Evolutionary conservation across 2,797 vertebrate genomes (phyloP), one percentile per base, ranked within the genome.

Genomic region (Calcarius lapponicus): DNA sequence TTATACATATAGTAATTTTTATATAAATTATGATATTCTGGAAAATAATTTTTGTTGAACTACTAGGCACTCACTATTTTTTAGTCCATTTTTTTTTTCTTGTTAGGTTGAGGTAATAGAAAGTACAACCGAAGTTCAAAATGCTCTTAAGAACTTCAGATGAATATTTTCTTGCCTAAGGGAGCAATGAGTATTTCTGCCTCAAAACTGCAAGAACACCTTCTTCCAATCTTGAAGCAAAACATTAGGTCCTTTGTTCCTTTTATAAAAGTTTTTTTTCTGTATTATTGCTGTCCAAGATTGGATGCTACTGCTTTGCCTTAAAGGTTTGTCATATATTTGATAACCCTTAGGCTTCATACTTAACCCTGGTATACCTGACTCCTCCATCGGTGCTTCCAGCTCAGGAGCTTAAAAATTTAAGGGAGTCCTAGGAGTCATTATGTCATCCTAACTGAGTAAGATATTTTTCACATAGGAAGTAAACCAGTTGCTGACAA

Each of bases 71-170:
- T 91, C 10, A 24, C 8, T 48, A 6, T 43, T 75, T 83, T n/a
- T 76, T 53, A 32, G 19, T 36, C 3, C 0, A n/a, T 6, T n/a
- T 11, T 20, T 28, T 26, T n/a, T 31, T 18, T 34, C 6, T 42
- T 34, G 3, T 34, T 82, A 56, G 2, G 13, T 66, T 72, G 43
- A 58, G 14, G 13, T 71, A 53, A 47, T 24, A 47, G 48, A 60
- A 92, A 56, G 57, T 29, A 34, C 5, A 82, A 7, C 17, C 54
- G 18, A 73, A 86, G 12, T 43, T 17, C 6, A 74, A 56, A 82
- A 91, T 45, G 36, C 2, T 74, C 7, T 50, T 42, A 43, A 47
- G n/a, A 91, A 7, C 20, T 79, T 53, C 18, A 60, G 34, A 3
- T 79, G 32, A 75, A 38, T 76, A 81, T 76, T 79, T 87, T 82